Conservation (phyloP, 2,888 invertebrate species). For the Acronicta psi region DNA sequence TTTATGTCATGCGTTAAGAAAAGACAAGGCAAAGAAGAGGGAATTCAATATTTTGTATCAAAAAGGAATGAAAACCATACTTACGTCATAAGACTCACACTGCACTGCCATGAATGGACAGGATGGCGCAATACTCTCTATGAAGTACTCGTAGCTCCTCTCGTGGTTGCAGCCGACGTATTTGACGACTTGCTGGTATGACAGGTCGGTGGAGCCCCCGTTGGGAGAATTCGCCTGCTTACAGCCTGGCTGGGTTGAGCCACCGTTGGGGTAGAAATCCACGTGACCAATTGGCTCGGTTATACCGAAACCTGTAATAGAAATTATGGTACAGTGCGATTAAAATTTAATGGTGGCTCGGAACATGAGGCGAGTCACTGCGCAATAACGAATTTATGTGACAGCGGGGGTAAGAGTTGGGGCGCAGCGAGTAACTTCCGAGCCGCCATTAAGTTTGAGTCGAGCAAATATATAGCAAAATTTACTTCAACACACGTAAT, state of each 20-base stretch:
- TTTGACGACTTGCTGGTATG: conserved; percentile 86
- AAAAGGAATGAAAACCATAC: conserved; percentile 49
- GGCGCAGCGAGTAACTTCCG: no score
- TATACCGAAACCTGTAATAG: conserved; percentile 91
- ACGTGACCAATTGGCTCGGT: conserved; percentile 95
- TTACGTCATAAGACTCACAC: conserved; percentile 93
- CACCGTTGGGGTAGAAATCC: conserved; percentile 97
- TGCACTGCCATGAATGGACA: conserved; percentile 94
- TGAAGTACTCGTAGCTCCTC: conserved; percentile 94
- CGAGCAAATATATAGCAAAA: no score
- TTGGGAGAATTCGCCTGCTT: conserved; percentile 63
- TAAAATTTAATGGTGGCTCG: no score
- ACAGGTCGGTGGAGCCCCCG: conserved; percentile 65
- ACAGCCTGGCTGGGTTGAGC: conserved; percentile 90
- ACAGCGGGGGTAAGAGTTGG: no score
- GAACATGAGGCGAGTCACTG: no score
- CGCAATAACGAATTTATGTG: no score
- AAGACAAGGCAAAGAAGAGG: no score
- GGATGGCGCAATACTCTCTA: conserved; percentile 93
- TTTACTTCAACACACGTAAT: no score
- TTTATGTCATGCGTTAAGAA: no score
- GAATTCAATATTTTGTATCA: no score
- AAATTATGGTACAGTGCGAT: neutral
- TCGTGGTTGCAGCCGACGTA: conserved; percentile 96
- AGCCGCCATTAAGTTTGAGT: no score